phyloP scores from a whole-genome alignment of 2,797 vertebrate genomes.

The Acropternis orthonyx region DNA sequence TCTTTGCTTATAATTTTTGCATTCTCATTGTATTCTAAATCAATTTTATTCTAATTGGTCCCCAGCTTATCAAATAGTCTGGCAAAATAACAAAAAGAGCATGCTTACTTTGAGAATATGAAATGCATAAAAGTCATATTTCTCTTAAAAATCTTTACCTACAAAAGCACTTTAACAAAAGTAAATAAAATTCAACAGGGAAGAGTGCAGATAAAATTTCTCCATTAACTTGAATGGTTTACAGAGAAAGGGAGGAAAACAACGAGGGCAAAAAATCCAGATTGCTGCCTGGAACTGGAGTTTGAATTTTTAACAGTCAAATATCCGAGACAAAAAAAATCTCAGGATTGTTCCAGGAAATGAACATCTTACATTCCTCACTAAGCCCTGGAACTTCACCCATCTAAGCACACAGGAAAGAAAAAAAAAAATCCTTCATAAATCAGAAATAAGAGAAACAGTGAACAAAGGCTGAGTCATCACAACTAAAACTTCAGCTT shows the following conservation, averaged over 20 bases:
- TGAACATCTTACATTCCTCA: neutral
- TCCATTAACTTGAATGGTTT: neutral
- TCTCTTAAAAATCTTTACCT: neutral
- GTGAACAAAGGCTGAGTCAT: constrained; percentile 59
- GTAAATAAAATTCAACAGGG: neutral
- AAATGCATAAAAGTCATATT: neutral
- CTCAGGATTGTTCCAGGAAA: neutral
- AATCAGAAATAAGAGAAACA: neutral
- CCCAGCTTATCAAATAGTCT: neutral
- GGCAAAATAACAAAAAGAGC: neutral
- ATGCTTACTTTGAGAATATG: neutral
- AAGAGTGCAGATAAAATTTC: neutral
- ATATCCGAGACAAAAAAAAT: neutral
- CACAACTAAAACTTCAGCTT: constrained; percentile 34
- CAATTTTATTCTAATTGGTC: neutral
- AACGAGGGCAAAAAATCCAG: neutral
- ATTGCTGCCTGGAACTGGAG: neutral
- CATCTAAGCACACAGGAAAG: neutral
- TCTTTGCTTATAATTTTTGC: neutral
- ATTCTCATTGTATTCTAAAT: neutral
- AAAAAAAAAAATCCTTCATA: neutral
- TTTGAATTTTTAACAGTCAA: neutral
- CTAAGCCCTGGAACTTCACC: neutral
- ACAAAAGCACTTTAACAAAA: neutral
- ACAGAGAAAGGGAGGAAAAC: neutral